Base-by-base conservation (phyloP, 2,113 vertebrate species). In the Phalacrocorax carbo region DNA sequence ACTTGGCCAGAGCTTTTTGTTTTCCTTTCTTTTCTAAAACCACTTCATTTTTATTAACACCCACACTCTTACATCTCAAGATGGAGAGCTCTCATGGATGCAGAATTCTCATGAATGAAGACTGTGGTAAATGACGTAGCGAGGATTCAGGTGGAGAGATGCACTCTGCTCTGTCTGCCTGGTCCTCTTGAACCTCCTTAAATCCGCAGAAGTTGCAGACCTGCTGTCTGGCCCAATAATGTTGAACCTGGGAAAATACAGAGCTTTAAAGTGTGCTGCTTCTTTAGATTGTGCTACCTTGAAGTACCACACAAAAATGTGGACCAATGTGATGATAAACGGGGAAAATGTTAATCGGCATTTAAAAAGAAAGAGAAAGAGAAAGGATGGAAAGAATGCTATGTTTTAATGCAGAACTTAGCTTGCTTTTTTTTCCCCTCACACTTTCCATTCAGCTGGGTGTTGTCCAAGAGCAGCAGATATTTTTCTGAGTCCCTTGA, bases 161-260 rank as follows among this genome's bases (percentile, higher is more conserved):
- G 58, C n/a, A 7, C 34, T 52, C 62, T 55, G 36, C 27, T 14
- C 17, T 38, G 21, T 55, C 76, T 95, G 82, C 77, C 68, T 55
- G 18, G 22, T 89, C 82, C 91, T 92, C 82, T 79, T 38, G 65
- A 92, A 78, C 86, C 82, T 89, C 85, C 82, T 78, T 92, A 86
- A 83, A 95, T 87, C 70, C 7, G 10, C 89, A 84, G 60, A 96
- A 96, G 88, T 61, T 77, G 62, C 38, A 93, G 87, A 68, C 38
- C 72, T 82, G 76, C 36, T 78, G 64, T 75, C 96, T 94, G 65
- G 66, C 86, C 85, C 94, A 72, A 60, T 21, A 70, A 34, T 57
- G 27, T 19, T 60, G 58, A 77, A 61, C 18, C 12, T 40, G 64
- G 72, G 77, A 70, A 83, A 91, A 78, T 11, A 71, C 3, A 81